phyloP scores from a whole-genome alignment of 2,797 vertebrate species.

The Nothura maculosa region DNA sequence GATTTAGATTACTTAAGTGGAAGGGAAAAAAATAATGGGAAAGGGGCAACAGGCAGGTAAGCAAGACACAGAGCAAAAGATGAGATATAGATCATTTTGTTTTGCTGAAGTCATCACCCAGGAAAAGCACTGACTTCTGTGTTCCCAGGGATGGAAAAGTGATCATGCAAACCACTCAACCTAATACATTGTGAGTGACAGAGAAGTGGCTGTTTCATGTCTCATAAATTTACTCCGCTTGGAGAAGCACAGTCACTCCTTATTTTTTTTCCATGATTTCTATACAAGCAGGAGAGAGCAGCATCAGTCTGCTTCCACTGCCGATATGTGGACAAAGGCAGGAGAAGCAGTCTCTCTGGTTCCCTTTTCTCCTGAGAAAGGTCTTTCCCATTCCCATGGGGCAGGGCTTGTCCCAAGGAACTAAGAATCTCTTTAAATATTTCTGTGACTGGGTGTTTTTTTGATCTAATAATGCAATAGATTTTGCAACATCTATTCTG shows the following conservation, averaged over 20 bases:
- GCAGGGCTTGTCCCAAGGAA: not conserved
- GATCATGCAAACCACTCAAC: not conserved
- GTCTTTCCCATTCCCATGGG: not conserved
- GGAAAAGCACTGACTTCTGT: not conserved
- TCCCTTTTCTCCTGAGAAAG: not conserved
- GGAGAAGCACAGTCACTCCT: not conserved
- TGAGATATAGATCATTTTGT: not conserved
- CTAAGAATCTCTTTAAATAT: not conserved
- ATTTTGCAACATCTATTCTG: not conserved
- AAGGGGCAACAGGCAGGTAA: rapidly evolving
- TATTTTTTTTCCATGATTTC: not conserved
- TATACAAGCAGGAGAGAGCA: not conserved
- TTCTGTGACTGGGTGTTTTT: not conserved
- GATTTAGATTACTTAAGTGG: not conserved
- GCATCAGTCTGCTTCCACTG: too few relatives aligned
- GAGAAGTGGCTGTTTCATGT: not conserved
- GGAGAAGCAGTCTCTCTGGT: not conserved
- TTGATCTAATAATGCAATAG: not conserved
- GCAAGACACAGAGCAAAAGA: not conserved
- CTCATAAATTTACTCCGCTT: not conserved
- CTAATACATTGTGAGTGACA: rapidly evolving
- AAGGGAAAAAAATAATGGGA: not conserved
- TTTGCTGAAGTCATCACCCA: not conserved
- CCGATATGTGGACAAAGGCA: rapidly evolving
- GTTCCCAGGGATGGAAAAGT: not conserved